phyloP scores from a whole-genome alignment of 2,797 vertebrate species.

The Allenopithecus nigroviridis region DNA sequence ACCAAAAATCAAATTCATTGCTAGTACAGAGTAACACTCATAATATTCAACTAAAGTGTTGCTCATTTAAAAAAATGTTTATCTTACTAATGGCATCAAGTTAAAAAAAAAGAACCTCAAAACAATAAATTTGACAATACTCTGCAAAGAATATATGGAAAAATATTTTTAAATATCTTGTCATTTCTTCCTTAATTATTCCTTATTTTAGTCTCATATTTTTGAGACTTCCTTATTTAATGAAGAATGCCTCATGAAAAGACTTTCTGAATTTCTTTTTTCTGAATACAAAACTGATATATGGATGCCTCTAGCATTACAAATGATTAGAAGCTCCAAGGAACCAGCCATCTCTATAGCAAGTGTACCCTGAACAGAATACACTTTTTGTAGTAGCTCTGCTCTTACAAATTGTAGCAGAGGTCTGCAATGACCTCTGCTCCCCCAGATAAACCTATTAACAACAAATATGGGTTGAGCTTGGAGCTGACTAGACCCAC shows the following conservation, averaged over 20 bases:
- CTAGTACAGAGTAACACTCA: not conserved
- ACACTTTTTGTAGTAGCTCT: not conserved
- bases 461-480: not conserved
- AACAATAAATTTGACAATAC: constrained; percentile 7
- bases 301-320: not conserved
- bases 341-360: not conserved
- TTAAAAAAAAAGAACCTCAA: not conserved
- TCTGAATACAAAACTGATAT: not conserved
- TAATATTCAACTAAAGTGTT: not conserved
- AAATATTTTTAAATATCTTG: constrained; percentile 5
- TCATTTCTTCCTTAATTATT: too few relatives aligned
- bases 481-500: not conserved
- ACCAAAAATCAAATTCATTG: not conserved
- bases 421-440: not conserved
- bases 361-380: not conserved
- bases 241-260: not conserved
- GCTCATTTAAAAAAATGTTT: not conserved
- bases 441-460: not conserved
- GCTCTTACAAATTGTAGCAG: not conserved
- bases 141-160: not conserved
- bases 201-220: too few relatives aligned
- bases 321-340: not conserved
- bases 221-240: not conserved
- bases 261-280: not conserved
- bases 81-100: not conserved